These are phyloP conservation scores for Aphidius colemani DNA, from an alignment of 2,888 invertebrate species.

Conservation along the genomic window DNA sequence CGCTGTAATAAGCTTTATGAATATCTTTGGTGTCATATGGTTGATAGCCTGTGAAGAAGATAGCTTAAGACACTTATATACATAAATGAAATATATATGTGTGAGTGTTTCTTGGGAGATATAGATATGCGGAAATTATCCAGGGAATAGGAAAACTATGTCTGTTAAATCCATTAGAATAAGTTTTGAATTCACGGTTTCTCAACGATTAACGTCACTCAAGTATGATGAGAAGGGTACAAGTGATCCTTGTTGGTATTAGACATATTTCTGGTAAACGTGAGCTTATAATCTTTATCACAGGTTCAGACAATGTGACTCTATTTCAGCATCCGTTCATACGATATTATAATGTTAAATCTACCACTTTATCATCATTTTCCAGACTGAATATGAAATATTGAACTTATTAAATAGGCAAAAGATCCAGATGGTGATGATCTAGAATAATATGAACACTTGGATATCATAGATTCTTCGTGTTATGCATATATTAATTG, in stretches of 20 bases:
- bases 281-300: constrained; percentile 31
- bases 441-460: too few species aligned
- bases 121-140: background rate
- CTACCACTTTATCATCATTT: too few species aligned
- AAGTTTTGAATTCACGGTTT: background rate
- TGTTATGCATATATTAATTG: constrained; percentile 11
- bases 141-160: too few species aligned
- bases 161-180: background rate
- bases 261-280: too few species aligned
- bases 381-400: too few species aligned
- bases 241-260: constrained; percentile 25
- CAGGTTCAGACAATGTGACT: constrained; percentile 35
- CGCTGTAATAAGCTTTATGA: background rate
- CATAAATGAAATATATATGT: constrained; percentile 5
- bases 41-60: constrained; percentile 13
- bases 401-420: constrained; percentile 17
- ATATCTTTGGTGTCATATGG: background rate
- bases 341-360: too few species aligned
- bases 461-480: too few species aligned
- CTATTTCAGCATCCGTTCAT: too few species aligned
- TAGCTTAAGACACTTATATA: constrained; percentile 17
- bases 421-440: constrained; percentile 6
- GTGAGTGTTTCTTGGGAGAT: background rate
- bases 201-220: constrained; percentile 30
- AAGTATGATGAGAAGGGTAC: constrained; percentile 32